Base-by-base conservation (phyloP, 2,888 invertebrate genomes). In the Malacosoma neustria region DNA sequence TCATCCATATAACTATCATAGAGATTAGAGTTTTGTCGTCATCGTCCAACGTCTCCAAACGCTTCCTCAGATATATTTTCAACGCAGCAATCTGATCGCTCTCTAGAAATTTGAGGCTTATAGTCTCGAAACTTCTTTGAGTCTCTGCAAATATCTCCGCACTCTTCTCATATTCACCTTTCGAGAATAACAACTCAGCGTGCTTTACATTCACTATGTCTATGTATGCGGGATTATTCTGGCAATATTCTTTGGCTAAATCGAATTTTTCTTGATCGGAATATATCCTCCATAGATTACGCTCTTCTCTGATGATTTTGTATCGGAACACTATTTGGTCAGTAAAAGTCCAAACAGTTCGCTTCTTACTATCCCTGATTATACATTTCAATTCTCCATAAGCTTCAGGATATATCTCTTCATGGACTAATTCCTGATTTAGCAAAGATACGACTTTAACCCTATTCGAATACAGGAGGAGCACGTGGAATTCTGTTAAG, bases 1-100 rank as follows among this genome's bases (percentile, higher is more conserved):
- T 90, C 50, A 98, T 89, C 98, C 99, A 99, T 37, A 97, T 90
- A 0, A 98, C 94, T 29, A 99, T 88, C 90, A 98, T 95, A 0
- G 97, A 96, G 34, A 94, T 91, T 58, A 97, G 93, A 0, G 97
- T 95, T 60, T 92, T 93, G 48, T 97, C 96, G 52, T 90, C 90
- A 1, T 88, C 75, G 22, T 88, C 88, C 9, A 96, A 68, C 14
- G 89, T 88, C 13, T 92, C 91, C 36, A 99, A 75, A 71, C 97
- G 95, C 70, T 90, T 92, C 37, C 89, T 88, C n/a, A 99, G 84
- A 63, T 96, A 98, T 7, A 92, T 90, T 76, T 97, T 95, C 35
- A 99, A 76, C 0, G 98, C 95, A 49, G 93, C 92, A 41, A 93
- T 92, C 62, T 97, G 89, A 39, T 93, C 89, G 0, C 91, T 87